Evolutionary conservation across 64 coral and sea anemone species (phyloP), one percentile per base, ranked within the genome.

Genomic region (Stylophora pistillata): DNA sequence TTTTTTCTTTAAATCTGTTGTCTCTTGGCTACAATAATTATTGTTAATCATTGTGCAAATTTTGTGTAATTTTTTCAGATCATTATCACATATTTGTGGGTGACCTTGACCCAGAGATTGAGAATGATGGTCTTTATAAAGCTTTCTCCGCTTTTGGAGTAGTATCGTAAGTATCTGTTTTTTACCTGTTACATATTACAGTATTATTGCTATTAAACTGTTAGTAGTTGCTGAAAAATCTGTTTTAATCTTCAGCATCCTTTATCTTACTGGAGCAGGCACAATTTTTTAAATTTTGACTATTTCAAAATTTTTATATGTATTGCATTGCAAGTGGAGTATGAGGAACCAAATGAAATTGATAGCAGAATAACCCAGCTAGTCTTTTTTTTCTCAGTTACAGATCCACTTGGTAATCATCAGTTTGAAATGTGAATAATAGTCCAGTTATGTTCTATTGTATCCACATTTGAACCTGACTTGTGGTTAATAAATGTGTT

Each of bases 81-180:
- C 92, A 94, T 59, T 87, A 85, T 81, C 92, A 94, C 81, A 89
- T 94, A 55, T 94, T 94, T 94, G 92, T 94, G 87, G 92, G 92
- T 72, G 92, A 94, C 73, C 81, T 94, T 84, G 87, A 88, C 18
- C 60, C 88, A 86, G 87, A 94, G 29, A 89, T 94, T 81, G 62
- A 74, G 16, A 81, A 89, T 77, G 77, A 66, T 14, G 54, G 52
- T 28, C 72, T 94, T 53, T 33, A 74, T 71, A 89, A 82, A 55
- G 61, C 92, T 16, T 94, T 94, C 71, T 78, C 88, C 37, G 70
- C 87, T 68, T 94, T 94, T 94, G 92, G 92, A 31, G 60, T 85
- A 21, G 89, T 94, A 34, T 85, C 92, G 92, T 94, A 89, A 94
- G 92, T 94, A 86, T 73, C 62, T 32, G 10, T 3, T 13, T 23